Conservation (phyloP, 2,797 vertebrate genomes). For the Aplochiton taeniatus region DNA sequence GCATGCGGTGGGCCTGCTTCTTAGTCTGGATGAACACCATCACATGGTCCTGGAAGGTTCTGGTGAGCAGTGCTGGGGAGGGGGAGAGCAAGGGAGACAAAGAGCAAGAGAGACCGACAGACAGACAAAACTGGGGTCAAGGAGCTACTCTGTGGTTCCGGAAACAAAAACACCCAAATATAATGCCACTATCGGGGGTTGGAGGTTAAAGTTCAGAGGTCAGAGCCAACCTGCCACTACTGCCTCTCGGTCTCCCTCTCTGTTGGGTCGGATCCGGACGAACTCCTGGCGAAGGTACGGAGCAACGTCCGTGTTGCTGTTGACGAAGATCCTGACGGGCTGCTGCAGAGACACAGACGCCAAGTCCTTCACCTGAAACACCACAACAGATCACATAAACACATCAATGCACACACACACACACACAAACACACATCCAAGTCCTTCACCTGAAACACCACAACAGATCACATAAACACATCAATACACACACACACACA, state of each 20-base stretch:
- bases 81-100: no score
- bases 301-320: conserved; percentile 97
- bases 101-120: no score
- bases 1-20: conserved; percentile 96
- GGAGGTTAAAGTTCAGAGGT: no score
- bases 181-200: no score
- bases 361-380: conserved; percentile 89
- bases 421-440: background rate
- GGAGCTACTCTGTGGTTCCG: no score
- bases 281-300: conserved; percentile 96
- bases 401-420: no score
- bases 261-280: conserved; percentile 85
- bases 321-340: conserved; percentile 91
- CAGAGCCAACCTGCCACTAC: conserved; percentile 83
- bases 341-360: conserved; percentile 92
- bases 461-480: background rate
- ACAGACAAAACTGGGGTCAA: background rate
- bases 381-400: conserved; percentile 12
- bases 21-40: conserved; percentile 98
- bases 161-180: no score
- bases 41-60: conserved; percentile 93
- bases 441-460: background rate
- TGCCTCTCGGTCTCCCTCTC: conserved; percentile 93
- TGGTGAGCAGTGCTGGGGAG: conserved; percentile 85
- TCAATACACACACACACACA: background rate